Percentiles rank a stretch among this genome's conserved stretches.
These are phyloP conservation scores for Sylvicola cinctus DNA, from an alignment of 2,888 invertebrate species.

Conservation along the genomic window DNA sequence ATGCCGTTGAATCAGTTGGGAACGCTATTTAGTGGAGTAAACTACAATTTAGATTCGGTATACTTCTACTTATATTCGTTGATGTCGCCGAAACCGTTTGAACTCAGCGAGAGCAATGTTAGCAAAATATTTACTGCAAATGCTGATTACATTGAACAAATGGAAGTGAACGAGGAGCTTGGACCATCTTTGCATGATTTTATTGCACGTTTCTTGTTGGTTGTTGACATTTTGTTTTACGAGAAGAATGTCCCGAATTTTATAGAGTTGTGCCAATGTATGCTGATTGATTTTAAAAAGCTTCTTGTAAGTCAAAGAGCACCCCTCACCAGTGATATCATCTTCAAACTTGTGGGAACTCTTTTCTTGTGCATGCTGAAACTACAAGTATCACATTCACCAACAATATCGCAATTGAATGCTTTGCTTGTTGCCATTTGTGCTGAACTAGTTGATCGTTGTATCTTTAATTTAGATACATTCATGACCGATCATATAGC, in stretches of 20 bases:
- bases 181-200: constrained; percentile 21
- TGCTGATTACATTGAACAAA: constrained; percentile 24
- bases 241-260: constrained; percentile 37
- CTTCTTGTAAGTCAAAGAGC: constrained; percentile 43
- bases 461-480: constrained; percentile 27
- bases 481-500: constrained; percentile 17
- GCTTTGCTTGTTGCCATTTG: constrained; percentile 66
- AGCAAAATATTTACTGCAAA: constrained; percentile 51
- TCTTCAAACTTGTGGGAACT: constrained; percentile 67
- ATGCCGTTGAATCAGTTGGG: constrained; percentile 93
- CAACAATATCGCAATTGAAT: constrained; percentile 60
- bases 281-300: constrained; percentile 50
- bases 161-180: neutral
- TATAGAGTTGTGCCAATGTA: constrained; percentile 43
- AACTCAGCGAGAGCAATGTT: constrained; percentile 76
- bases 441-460: constrained; percentile 32
- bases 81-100: constrained; percentile 58
- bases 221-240: constrained; percentile 28
- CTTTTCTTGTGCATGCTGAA: constrained; percentile 63
- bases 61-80: constrained; percentile 79
- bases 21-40: constrained; percentile 58
- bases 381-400: constrained; percentile 49
- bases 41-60: constrained; percentile 68
- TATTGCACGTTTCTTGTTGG: constrained; percentile 29
- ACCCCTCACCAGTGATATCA: constrained; percentile 35